phyloP scores from a whole-genome alignment of 2,797 vertebrate species.

The Pangasius djambal region DNA sequence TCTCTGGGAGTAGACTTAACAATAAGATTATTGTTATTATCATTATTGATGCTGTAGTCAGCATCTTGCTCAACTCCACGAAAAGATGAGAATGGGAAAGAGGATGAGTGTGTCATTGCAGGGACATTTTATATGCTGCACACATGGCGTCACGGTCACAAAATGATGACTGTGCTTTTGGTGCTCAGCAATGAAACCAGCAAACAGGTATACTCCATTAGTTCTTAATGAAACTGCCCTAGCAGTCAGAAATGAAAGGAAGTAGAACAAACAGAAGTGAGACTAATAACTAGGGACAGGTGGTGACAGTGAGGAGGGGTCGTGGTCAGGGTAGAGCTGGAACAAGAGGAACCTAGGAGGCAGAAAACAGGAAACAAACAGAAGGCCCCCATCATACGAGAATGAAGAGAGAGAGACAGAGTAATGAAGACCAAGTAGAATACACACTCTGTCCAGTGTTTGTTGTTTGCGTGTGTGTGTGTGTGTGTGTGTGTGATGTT shows the following conservation, averaged over 20 bases:
- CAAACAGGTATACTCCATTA: background rate
- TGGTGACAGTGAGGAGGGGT: slow-evolving; percentile 16
- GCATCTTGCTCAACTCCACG: background rate
- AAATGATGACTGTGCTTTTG: background rate
- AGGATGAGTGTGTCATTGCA: background rate
- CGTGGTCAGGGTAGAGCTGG: background rate
- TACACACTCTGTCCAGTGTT: background rate
- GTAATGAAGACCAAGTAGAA: slow-evolving; percentile 9
- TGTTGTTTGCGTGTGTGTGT: slow-evolving; percentile 8
- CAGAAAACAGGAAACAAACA: background rate
- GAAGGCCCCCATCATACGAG: background rate
- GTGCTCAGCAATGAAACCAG: background rate
- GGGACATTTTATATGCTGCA: background rate
- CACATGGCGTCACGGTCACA: background rate
- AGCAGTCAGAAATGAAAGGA: background rate
- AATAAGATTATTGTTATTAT: no score
- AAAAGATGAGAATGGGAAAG: background rate
- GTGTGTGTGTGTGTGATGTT: slow-evolving; percentile 34
- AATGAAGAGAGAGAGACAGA: background rate
- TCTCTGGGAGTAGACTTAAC: background rate
- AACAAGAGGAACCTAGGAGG: background rate
- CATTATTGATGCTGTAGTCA: no score
- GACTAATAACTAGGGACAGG: background rate
- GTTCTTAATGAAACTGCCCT: background rate
- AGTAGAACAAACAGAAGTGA: background rate